Percentiles rank a stretch among this genome's conserved stretches.
phyloP scores from a whole-genome alignment of 2,888 invertebrate species.

The Gnatocerus cornutus region DNA sequence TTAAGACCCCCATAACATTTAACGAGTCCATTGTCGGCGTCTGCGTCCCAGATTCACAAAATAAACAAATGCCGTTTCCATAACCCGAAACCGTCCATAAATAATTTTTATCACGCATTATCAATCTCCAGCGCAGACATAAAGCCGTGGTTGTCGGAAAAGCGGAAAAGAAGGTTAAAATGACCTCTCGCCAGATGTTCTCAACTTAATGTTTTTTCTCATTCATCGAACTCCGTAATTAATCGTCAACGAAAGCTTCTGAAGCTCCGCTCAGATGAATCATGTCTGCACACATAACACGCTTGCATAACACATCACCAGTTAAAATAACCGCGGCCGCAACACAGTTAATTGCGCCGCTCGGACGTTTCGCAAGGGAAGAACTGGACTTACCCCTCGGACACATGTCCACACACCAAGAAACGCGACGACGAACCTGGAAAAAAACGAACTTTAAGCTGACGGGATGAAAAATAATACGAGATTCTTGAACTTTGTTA shows the following conservation, averaged over 20 bases:
- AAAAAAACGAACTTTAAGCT: conserved; percentile 58
- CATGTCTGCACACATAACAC: conserved; percentile 10
- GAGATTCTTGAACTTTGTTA: conserved; percentile 36
- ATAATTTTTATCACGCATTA: conserved; percentile 21
- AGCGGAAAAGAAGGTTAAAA: conserved; percentile 12
- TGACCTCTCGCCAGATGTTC: conserved; percentile 27
- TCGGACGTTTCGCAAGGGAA: neutral
- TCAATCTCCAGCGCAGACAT: neutral
- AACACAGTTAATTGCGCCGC: conserved; percentile 8
- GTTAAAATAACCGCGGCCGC: conserved; percentile 35
- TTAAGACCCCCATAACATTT: conserved; percentile 10
- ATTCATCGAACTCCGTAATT: conserved; percentile 33
- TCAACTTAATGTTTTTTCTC: conserved; percentile 30
- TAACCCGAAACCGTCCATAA: conserved; percentile 18
- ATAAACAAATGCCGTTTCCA: conserved; percentile 9
- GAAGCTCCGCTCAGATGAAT: conserved; percentile 19
- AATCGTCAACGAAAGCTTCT: conserved; percentile 12
- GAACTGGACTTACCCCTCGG: conserved; percentile 71
- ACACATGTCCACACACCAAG: conserved; percentile 71
- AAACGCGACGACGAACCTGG: conserved; percentile 73
- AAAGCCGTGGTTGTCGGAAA: conserved; percentile 3
- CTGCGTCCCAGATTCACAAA: conserved; percentile 19
- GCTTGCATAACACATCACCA: conserved; percentile 36
- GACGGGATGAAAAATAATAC: conserved; percentile 8
- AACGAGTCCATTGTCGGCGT: conserved; percentile 13